These are phyloP conservation scores for Tineola bisselliella DNA, from an alignment of 2,888 invertebrate genomes.

Conservation along the genomic window DNA sequence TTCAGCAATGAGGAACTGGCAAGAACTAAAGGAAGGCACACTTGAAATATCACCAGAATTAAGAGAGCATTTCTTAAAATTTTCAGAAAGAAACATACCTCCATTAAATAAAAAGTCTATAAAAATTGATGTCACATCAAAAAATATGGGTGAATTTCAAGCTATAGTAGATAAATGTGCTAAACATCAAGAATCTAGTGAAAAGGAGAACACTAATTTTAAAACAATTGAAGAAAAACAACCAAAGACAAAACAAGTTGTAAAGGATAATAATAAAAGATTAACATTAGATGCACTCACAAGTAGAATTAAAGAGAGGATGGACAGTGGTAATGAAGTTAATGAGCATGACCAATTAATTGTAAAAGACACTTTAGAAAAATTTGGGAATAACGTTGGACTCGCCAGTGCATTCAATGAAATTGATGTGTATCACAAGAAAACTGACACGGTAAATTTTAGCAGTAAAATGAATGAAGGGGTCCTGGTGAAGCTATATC, in stretches of 20 bases:
- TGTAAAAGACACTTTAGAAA: slow-evolving; percentile 20
- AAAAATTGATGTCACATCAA: slow-evolving; percentile 37
- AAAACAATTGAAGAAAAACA: slow-evolving; percentile 12
- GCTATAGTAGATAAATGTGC: slow-evolving; percentile 56
- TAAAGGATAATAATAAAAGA: slow-evolving; percentile 22
- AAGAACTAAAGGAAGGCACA: slow-evolving; percentile 66
- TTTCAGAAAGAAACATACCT: slow-evolving; percentile 67
- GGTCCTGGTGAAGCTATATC: slow-evolving; percentile 45
- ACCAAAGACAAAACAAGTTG: not conserved
- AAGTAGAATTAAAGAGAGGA: slow-evolving; percentile 35
- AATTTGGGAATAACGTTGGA: not conserved
- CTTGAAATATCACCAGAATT: slow-evolving; percentile 57
- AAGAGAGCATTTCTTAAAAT: slow-evolving; percentile 71
- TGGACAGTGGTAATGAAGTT: slow-evolving; percentile 39
- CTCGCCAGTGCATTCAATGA: slow-evolving; percentile 19
- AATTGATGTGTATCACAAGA: slow-evolving; percentile 22
- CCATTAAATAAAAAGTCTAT: slow-evolving; percentile 42
- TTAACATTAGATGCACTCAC: slow-evolving; percentile 48
- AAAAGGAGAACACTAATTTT: slow-evolving; percentile 14
- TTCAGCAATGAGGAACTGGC: slow-evolving; percentile 76
- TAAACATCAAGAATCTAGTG: slow-evolving; percentile 16
- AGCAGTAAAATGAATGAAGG: slow-evolving; percentile 26
- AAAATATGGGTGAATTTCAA: slow-evolving; percentile 53
- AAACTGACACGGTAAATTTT: slow-evolving; percentile 25
- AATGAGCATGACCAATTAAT: slow-evolving; percentile 45